A percentile compares a stretch with the other conserved stretches of the same genome.
Conservation (phyloP, 2,888 invertebrate species). For the Parapristionchus giblindavisi region DNA sequence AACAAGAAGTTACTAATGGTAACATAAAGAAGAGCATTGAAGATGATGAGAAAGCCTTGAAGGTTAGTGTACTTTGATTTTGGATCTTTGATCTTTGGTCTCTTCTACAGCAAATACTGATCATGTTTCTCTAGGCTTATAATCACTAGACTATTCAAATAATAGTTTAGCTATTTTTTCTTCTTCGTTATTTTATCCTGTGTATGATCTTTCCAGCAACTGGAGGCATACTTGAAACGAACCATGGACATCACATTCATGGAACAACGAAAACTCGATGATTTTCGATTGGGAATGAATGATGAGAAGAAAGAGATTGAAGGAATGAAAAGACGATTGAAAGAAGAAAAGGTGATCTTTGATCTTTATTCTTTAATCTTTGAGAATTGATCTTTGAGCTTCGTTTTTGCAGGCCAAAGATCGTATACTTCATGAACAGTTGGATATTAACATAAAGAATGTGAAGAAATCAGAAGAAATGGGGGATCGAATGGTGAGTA, state of each 20-base stretch:
- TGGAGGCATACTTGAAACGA: slow-evolving; percentile 35
- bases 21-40: slow-evolving; percentile 33
- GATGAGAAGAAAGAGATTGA: slow-evolving; percentile 31
- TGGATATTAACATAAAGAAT: slow-evolving; percentile 24
- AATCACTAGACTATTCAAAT: no score
- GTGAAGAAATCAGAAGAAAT: slow-evolving; percentile 35
- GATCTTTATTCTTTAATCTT: not conserved
- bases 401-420: slow-evolving; percentile 1
- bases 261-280: slow-evolving; percentile 33
- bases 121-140: slow-evolving; percentile 3
- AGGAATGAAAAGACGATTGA: slow-evolving; percentile 29
- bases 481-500: slow-evolving; percentile 12
- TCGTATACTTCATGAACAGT: not conserved
- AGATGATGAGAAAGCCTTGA: slow-evolving; percentile 15
- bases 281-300: slow-evolving; percentile 34
- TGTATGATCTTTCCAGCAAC: slow-evolving; percentile 2
- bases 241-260: slow-evolving; percentile 32
- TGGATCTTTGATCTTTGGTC: not conserved
- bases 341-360: slow-evolving; percentile 21
- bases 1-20: slow-evolving; percentile 18
- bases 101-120: not conserved
- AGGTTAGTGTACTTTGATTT: not conserved
- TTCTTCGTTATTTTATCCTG: not conserved
- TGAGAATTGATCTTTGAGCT: not conserved
- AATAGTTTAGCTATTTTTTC: not conserved